A percentile compares a stretch with the other conserved stretches of the same genome.
Conservation (phyloP, 2,888 invertebrate genomes). For the Xestoiulus laeticollis region DNA sequence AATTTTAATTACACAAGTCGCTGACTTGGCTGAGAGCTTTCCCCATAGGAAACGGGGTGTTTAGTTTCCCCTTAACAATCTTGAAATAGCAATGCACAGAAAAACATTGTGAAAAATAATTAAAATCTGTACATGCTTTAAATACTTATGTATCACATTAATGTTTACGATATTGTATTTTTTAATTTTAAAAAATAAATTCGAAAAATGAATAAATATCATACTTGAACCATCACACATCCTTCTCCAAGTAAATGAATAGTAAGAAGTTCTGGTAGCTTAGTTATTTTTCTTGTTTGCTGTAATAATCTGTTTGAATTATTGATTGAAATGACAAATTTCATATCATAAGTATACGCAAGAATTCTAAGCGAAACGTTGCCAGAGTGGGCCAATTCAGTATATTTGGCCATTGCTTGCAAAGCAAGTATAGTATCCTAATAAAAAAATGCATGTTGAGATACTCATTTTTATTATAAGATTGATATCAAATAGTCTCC, state of each 20-base stretch:
- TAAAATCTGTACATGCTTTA: too few species aligned
- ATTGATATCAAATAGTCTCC: too few species aligned
- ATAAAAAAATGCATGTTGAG: not conserved
- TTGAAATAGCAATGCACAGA: too few species aligned
- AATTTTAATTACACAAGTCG: too few species aligned
- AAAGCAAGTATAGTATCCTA: constrained; percentile 73
- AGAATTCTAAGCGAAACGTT: constrained; percentile 66
- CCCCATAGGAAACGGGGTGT: too few species aligned
- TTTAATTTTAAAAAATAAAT: constrained; percentile 17
- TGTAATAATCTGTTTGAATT: constrained; percentile 68
- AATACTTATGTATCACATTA: not conserved
- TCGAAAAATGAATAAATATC: constrained; percentile 45
- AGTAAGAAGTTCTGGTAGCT: constrained; percentile 66
- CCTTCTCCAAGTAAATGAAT: constrained; percentile 69
- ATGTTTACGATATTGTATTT: too few species aligned
- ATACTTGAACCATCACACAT: constrained; percentile 70
- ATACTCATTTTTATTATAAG: too few species aligned
- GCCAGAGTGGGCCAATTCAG: constrained; percentile 65
- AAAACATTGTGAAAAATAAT: too few species aligned
- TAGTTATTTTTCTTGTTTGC: constrained; percentile 65
- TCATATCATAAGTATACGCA: constrained; percentile 65
- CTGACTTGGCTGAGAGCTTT: too few species aligned
- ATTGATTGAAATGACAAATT: constrained; percentile 65
- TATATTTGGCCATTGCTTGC: constrained; percentile 71
- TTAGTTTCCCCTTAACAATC: too few species aligned